Base-by-base conservation (phyloP, 2,888 invertebrate species). In the Drosophila melanosoma region DNA sequence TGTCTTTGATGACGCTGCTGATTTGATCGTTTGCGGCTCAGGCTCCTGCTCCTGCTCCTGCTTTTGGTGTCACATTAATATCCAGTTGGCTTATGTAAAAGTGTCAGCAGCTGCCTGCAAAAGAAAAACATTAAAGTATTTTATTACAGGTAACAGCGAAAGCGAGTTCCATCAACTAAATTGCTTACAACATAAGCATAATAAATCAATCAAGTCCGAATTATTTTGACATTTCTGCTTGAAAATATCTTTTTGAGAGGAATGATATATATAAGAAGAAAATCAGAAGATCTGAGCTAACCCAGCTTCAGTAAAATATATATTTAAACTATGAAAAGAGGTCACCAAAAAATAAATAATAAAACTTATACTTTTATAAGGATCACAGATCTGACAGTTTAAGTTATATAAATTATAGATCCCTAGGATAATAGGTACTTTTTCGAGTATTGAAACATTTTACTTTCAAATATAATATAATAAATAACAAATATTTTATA, bases 41-140 rank as follows among this genome's bases (percentile, higher is more conserved):
- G 20, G 3, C 59, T 29, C 20, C 12, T 48, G 32, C 33, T 62
- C 20, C 11, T 32, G 3, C 59, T 29, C 20, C 12, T 48, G 32
- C 33, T 36, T 20, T 26, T 59, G 64, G 54, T 77, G 59, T 81
- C 74, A 57, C 51, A 59, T 74, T 63, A 54, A 76, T 33, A 54
- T 65, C 60, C 68, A 63, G 45, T 45, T 48, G 29, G 32, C 15
- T 64, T 68, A 60, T 40, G 49, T 23, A 17, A 49, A 57, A 56
- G 54, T 64, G 65, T 68, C 69, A 72, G 70, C 90, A 90, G 86
- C 84, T 81, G 84, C 69, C 73, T 69, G 69, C 0, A 61, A 76
- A 76, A 2, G 38, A 40, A 57, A 57, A 72, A 38, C 17, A 45
- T n/a, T 26, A 45, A 66, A 63, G 59, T 45, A 56, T 63, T 66